A percentile compares a stretch with the other conserved stretches of the same genome.
These are phyloP conservation scores for Amiota minor DNA, from an alignment of 2,888 invertebrate genomes.

Conservation along the genomic window DNA sequence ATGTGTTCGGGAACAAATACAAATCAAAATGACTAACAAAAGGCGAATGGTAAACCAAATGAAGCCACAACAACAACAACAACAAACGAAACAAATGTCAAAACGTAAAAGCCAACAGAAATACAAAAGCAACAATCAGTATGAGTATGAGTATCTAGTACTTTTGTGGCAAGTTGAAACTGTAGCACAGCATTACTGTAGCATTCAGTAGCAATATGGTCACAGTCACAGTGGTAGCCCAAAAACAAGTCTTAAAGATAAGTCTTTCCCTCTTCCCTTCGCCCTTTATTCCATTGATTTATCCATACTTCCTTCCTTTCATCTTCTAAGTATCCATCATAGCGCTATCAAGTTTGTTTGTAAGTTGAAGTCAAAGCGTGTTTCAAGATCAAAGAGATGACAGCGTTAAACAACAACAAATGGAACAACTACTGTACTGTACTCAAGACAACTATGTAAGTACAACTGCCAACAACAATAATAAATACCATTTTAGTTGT, in stretches of 20 bases:
- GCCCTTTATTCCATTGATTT: no score
- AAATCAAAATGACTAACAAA: constrained; percentile 56
- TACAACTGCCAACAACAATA: constrained; percentile 28
- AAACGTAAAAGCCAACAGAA: constrained; percentile 37
- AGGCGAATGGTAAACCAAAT: not conserved
- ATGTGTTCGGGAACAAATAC: constrained; percentile 22
- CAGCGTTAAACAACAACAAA: constrained; percentile 47
- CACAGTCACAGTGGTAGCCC: constrained; percentile 14
- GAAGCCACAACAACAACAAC: not conserved
- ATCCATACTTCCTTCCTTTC: no score
- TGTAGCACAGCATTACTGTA: not conserved
- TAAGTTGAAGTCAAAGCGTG: constrained; percentile 4
- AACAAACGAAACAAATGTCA: constrained; percentile 50
- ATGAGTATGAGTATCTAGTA: no score
- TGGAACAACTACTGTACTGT: constrained; percentile 24
- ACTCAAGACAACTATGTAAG: not conserved
- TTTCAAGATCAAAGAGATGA: constrained; percentile 38
- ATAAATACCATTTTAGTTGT: constrained; percentile 30
- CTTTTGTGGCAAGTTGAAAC: constrained; percentile 14
- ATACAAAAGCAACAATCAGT: no score
- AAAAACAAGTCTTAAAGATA: constrained; percentile 38
- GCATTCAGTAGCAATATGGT: not conserved
- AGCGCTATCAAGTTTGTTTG: constrained; percentile 36
- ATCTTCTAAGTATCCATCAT: constrained; percentile 30
- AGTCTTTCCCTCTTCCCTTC: no score